A percentile compares a stretch with the other conserved stretches of the same genome.
Conservation (phyloP, 2,797 vertebrate genomes). For the Liasis olivaceus region DNA sequence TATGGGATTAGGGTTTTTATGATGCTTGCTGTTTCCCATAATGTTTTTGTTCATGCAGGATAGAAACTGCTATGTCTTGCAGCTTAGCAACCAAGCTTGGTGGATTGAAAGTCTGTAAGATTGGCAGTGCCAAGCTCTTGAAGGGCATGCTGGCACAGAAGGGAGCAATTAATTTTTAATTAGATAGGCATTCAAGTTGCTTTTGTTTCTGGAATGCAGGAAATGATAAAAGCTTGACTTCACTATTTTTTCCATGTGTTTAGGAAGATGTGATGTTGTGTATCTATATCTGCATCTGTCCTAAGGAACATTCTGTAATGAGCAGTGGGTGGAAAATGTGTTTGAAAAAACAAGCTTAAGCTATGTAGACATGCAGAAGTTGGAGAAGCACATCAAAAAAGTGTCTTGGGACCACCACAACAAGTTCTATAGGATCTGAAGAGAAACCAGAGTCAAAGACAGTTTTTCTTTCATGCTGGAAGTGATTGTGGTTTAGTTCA, state of each 20-base stretch:
- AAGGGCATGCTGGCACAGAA: constrained; percentile 47
- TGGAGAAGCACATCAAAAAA: not conserved
- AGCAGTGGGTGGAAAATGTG: not conserved
- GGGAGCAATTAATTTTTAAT: constrained; percentile 55
- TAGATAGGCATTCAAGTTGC: constrained; percentile 24
- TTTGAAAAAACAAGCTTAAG: not conserved
- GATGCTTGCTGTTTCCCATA: not conserved
- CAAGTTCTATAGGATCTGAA: no score
- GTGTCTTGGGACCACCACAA: not conserved
- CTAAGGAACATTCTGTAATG: not conserved
- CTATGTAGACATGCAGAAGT: not conserved
- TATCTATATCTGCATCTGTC: not conserved
- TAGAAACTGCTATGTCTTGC: not conserved
- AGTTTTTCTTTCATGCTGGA: not conserved
- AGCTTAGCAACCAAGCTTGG: constrained; percentile 51
- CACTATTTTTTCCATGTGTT: not conserved
- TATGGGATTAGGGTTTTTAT: not conserved
- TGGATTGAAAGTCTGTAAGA: constrained; percentile 46
- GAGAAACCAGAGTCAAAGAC: not conserved
- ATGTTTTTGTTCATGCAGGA: constrained; percentile 53
- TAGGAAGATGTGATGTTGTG: not conserved
- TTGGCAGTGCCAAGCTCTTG: constrained; percentile 50
- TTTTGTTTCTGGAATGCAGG: constrained; percentile 48
- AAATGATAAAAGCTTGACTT: constrained; percentile 35
- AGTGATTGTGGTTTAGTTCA: not conserved